Conservation (phyloP, 2,888 invertebrate species). For the Caenorhabditis sp. region DNA sequence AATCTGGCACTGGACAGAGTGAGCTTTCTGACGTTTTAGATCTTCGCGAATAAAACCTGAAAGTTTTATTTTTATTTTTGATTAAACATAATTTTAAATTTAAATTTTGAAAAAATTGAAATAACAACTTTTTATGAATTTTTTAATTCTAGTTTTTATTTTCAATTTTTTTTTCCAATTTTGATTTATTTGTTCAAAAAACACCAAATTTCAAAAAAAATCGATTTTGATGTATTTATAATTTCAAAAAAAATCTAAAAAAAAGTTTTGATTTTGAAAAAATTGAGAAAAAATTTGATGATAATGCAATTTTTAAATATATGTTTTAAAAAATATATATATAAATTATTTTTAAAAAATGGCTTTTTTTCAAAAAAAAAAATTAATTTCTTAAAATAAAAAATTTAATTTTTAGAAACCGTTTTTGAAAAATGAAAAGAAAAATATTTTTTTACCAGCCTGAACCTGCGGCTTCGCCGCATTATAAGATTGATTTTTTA, state of each 20-base stretch:
- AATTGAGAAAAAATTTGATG: background rate
- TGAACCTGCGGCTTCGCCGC: too few species aligned
- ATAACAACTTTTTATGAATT: background rate
- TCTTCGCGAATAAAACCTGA: constrained; percentile 84
- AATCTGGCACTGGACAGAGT: constrained; percentile 66
- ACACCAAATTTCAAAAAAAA: too few species aligned
- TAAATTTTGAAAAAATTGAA: background rate
- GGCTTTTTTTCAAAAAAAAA: background rate
- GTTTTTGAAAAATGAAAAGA: background rate
- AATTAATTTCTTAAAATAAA: background rate
- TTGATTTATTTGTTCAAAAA: too few species aligned
- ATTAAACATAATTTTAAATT: background rate
- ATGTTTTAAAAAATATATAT: too few species aligned
- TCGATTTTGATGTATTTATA: too few species aligned
- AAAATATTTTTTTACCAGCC: background rate
- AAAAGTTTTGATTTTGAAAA: background rate
- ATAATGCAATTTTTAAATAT: too few species aligned
- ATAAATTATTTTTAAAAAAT: background rate
- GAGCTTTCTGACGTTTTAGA: constrained; percentile 84
- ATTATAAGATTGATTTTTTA: too few species aligned
- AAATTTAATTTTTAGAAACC: background rate
- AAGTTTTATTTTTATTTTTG: constrained; percentile 43
- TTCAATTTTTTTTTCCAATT: too few species aligned
- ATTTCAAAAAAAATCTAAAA: background rate
- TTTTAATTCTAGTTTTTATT: constrained; percentile 3